Evolutionary conservation across 2,113 vertebrate genomes (phyloP), one percentile per base, ranked within the genome.

Genomic region (Todiramphus chloris): DNA sequence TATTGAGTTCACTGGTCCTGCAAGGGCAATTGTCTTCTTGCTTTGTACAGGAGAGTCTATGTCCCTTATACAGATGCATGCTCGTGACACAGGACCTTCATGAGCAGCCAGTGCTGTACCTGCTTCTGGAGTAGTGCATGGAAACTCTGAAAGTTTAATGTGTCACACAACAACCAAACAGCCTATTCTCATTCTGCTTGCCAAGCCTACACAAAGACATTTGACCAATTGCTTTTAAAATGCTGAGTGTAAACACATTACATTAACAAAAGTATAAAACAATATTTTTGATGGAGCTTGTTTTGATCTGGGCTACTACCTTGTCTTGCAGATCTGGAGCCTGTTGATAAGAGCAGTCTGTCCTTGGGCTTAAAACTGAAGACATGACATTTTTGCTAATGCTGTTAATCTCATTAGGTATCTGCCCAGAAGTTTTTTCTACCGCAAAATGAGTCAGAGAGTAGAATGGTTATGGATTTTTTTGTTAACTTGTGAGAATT

Each of bases 291-390:
- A 56, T 60, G 53, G 66, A 76, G 51, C 9, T 76, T 69, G 67
- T 87, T 96, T 79, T 93, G 70, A 74, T 91, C 31, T 59, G n/a
- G 31, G 63, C 80, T 79, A 17, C 25, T 78, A 69, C 50, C 70
- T 81, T 86, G 43, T 43, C 72, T 79, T 50, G 33, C 60, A 83
- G 91, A 87, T 91, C 87, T 96, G 94, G 63, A 97, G 84, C 46
- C 81, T 66, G 6, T 76, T 79, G 94, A 94, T 96, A 91, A 90
- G 67, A 94, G 37, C n/a, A 79, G 12, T 14, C 74, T 91, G 78
- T 75, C 77, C 79, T 93, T 96, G 68, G 79, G 50, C 27, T 91
- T 76, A 44, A 87, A 94, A 82, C 44, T 55, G 74, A 90, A 91
- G 63, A 58, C 87, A 82, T 51, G 78, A 91, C 18, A 4, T 66